phyloP scores from a whole-genome alignment of 2,888 invertebrate species.

The Acrobasis repandana region DNA sequence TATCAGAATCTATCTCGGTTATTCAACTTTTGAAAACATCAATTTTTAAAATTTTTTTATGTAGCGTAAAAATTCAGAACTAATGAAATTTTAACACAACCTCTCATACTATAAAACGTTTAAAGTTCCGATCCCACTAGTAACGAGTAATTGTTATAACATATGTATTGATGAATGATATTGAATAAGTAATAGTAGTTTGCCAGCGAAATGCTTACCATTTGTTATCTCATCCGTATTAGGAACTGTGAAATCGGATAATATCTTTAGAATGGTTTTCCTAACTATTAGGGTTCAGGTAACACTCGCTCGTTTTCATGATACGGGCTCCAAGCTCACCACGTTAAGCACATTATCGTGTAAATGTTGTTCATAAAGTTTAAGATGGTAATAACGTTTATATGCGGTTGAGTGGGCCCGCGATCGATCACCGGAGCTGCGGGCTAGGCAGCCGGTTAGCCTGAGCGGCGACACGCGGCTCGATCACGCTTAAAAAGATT shows the following conservation, averaged over 20 bases:
- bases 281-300: conserved; percentile 13
- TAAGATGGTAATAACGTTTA: conserved; percentile 35
- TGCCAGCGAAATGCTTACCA: background rate
- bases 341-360: conserved; percentile 31
- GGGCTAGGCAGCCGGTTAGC: conserved; percentile 45
- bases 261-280: conserved; percentile 3
- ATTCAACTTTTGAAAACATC: background rate
- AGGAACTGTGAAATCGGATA: background rate
- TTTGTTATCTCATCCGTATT: background rate
- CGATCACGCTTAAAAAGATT: conserved; percentile 64
- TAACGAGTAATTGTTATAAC: background rate
- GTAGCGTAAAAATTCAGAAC: too few relatives aligned
- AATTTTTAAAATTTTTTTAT: background rate
- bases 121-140: too few relatives aligned
- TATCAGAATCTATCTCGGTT: too few relatives aligned
- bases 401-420: conserved; percentile 37
- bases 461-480: conserved; percentile 47
- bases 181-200: background rate
- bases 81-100: too few relatives aligned
- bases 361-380: conserved; percentile 38
- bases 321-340: conserved; percentile 4
- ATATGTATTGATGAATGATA: background rate
- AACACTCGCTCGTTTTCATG: conserved; percentile 20
- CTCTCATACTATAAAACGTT: too few relatives aligned
- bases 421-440: conserved; percentile 50